Evolutionary conservation across 2,888 invertebrate genomes (phyloP).

Genomic region (Geotrupes spiniger): DNA sequence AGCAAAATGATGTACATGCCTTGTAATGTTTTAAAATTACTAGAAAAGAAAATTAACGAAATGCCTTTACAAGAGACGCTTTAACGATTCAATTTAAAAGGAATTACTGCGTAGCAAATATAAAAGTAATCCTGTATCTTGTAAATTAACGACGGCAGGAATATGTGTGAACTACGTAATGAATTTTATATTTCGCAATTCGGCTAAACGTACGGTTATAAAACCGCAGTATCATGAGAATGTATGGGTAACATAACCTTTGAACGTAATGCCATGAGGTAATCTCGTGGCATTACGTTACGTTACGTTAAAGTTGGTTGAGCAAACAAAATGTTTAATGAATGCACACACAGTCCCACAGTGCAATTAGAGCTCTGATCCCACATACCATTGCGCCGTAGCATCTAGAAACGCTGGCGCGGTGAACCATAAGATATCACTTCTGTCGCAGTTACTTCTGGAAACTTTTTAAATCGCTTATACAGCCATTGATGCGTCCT

Average conservation of each 20-base stretch:
- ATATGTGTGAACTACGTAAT: slow-evolving; percentile 1
- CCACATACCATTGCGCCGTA: slow-evolving; percentile 12
- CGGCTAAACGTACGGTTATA: slow-evolving; percentile 23
- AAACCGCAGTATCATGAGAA: slow-evolving; percentile 21
- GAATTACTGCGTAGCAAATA: no score
- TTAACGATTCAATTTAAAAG: no score
- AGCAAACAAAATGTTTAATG: slow-evolving; percentile 27
- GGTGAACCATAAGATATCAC: background rate
- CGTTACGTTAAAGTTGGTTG: slow-evolving; percentile 24
- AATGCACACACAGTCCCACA: slow-evolving; percentile 21
- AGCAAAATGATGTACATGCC: no score
- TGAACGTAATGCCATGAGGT: slow-evolving; percentile 24
- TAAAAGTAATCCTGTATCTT: no score
- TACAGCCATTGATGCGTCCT: no score
- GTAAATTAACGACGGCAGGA: background rate
- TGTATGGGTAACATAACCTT: slow-evolving; percentile 17
- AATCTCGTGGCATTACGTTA: no score
- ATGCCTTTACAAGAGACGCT: no score
- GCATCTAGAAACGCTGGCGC: background rate
- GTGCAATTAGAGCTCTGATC: slow-evolving; percentile 24
- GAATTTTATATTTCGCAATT: slow-evolving; percentile 16
- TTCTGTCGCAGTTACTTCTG: background rate
- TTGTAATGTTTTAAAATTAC: no score
- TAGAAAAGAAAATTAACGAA: no score
- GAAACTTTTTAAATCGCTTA: no score